Percentiles rank a stretch among this genome's conserved stretches.
phyloP scores from a whole-genome alignment of 2,888 invertebrate species.

The Brachyopa scutellaris region DNA sequence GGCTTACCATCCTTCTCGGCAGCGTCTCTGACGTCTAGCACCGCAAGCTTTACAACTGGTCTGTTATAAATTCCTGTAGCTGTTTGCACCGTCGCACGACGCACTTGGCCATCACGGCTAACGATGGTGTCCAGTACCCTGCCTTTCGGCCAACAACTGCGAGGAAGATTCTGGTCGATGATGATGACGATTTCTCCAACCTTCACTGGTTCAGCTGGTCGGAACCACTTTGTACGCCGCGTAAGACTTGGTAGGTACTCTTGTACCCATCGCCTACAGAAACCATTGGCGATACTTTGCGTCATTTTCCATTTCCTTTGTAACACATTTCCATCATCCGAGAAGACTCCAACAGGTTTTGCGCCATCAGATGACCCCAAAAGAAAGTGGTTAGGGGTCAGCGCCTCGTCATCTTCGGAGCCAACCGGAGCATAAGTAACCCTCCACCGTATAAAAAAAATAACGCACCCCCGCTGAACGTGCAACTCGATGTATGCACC shows the following conservation, averaged over 20 bases:
- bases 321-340: too few species aligned
- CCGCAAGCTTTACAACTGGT: slow-evolving; percentile 12
- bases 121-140: neutral
- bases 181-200: slow-evolving; percentile 61
- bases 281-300: slow-evolving; percentile 32
- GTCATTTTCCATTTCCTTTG: slow-evolving; percentile 1
- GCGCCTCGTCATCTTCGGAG: too few species aligned
- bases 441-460: too few species aligned
- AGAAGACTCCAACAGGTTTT: too few species aligned
- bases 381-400: too few species aligned
- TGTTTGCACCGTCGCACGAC: slow-evolving; percentile 20
- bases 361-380: too few species aligned
- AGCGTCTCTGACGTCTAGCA: slow-evolving; percentile 35
- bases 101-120: slow-evolving; percentile 8
- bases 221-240: slow-evolving; percentile 61
- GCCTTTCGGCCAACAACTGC: slow-evolving; percentile 54
- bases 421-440: too few species aligned
- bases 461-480: too few species aligned
- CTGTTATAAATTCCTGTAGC: slow-evolving; percentile 8
- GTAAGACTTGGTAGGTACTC: slow-evolving; percentile 72
- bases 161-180: slow-evolving; percentile 18
- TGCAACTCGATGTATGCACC: too few species aligned
- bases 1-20: too few species aligned
- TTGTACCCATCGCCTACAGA: slow-evolving; percentile 71
- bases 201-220: neutral